A percentile compares a stretch with the other conserved stretches of the same genome.
These are phyloP conservation scores for Holcopasites calliopsidis DNA, from an alignment of 1,140 invertebrate genomes.

Conservation along the genomic window DNA sequence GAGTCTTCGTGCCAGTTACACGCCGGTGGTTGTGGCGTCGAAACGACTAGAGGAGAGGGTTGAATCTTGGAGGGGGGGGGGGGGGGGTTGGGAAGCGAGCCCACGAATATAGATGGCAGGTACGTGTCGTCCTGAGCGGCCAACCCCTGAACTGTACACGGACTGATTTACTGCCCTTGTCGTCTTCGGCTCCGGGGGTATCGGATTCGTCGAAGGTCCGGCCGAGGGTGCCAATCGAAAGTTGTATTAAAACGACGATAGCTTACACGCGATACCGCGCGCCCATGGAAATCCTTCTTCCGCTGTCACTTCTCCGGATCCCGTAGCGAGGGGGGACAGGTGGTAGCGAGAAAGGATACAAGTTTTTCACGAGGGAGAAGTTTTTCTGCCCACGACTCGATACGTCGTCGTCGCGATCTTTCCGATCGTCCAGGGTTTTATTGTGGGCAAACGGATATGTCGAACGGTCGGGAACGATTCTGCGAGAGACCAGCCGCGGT, in stretches of 20 bases:
- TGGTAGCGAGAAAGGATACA: neutral
- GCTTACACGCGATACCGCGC: conserved; percentile 48
- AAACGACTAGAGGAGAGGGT: conserved; percentile 43
- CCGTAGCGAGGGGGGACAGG: neutral
- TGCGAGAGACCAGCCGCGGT: neutral
- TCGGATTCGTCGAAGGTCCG: conserved; percentile 67
- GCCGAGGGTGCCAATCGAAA: conserved; percentile 71
- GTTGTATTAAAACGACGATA: conserved; percentile 72
- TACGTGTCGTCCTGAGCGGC: conserved; percentile 72
- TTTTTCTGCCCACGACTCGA: conserved; percentile 29
- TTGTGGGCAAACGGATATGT: conserved; percentile 31
- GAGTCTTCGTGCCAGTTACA: conserved; percentile 55
- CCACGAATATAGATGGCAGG: conserved; percentile 72
- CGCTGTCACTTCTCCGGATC: conserved; percentile 53
- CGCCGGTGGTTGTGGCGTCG: conserved; percentile 52
- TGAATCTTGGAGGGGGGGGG: neutral
- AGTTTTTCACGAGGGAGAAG: conserved; percentile 23
- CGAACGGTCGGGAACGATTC: conserved; percentile 7
- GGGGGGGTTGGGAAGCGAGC: conserved; percentile 52
- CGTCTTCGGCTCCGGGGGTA: conserved; percentile 62
- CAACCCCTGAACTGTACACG: conserved; percentile 62
- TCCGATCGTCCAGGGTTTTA: neutral
- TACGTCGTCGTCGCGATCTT: conserved; percentile 11
- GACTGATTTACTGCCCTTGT: conserved; percentile 73
- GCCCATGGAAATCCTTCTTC: conserved; percentile 54